Conservation (phyloP, 2,888 invertebrate genomes). For the Magallana nippona region DNA sequence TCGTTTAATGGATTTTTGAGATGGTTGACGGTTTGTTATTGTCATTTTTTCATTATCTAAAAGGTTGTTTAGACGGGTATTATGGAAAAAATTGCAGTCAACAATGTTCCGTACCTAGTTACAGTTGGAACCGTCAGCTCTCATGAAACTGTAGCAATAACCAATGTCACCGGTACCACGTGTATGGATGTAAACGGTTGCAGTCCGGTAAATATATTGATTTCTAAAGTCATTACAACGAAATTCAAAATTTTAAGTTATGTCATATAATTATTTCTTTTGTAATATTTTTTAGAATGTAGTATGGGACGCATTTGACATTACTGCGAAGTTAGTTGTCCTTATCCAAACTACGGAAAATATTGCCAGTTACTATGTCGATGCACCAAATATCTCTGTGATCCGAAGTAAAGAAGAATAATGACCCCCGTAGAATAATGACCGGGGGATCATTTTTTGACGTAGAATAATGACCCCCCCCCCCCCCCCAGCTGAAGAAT, state of each 20-base stretch:
- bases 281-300: background rate
- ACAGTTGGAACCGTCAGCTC: background rate
- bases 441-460: too few species aligned
- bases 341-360: background rate
- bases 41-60: too few species aligned
- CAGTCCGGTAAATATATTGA: background rate
- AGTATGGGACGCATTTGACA: background rate
- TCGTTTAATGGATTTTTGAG: too few species aligned
- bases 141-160: background rate
- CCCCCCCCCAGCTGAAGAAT: too few species aligned
- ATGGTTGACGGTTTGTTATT: too few species aligned
- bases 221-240: background rate
- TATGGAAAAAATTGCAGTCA: background rate
- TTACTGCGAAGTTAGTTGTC: background rate
- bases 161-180: background rate
- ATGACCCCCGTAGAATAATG: too few species aligned
- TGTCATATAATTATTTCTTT: background rate
- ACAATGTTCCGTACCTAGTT: background rate
- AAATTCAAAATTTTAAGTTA: background rate
- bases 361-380: background rate
- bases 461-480: too few species aligned
- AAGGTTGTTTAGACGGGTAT: background rate
- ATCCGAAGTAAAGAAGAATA: too few species aligned
- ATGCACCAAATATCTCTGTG: too few species aligned
- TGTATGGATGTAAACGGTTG: background rate